Evolutionary conservation across 2,113 vertebrate genomes (phyloP), one percentile per base, ranked within the genome.

Genomic region (Tichodroma muraria): DNA sequence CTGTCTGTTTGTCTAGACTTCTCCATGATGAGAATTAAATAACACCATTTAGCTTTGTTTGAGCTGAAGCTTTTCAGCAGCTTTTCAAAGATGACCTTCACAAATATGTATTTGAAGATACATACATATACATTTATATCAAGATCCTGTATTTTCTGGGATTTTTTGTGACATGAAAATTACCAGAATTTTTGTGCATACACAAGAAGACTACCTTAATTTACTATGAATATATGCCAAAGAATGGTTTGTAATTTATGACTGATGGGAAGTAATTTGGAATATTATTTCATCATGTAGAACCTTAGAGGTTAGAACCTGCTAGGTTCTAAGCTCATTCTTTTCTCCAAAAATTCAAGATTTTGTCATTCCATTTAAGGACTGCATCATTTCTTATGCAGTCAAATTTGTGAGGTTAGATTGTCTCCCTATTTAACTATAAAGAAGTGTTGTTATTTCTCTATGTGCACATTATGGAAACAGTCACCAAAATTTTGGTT

Each of bases 1-100:
- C 14, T 1, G 5, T 47, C 92, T 87, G 18, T 94, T 79, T 92
- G 83, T 96, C 94, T 93, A 95, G 92, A 93, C 69, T 84, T 4
- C 15, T 75, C 52, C 89, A 93, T 54, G 33, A 85, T 42, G 45
- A 87, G 80, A 94, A 92, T 15, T 83, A 45, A 89, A 6, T 75
- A 93, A 87, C 10, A 50, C 4, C 31, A 89, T 69, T 93, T 84
- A 52, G 61, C 53, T 89, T 80, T 68, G 18, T 52, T 44, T 57
- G 44, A 89, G 27, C 24, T 69, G n/a, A 79, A 89, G 86, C 17
- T 79, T 68, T 81, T 65, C 56, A 64, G 12, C 27, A 71, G 60
- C 61, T 89, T 75, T 90, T 87, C 27, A 68, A 76, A 90, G 14
- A 66, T 31, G 35, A 93, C 82, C 66, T 91, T 95, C 85, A 68